These are phyloP conservation scores for Pimpla rufipes DNA, from an alignment of 2,888 invertebrate genomes.

Conservation along the genomic window DNA sequence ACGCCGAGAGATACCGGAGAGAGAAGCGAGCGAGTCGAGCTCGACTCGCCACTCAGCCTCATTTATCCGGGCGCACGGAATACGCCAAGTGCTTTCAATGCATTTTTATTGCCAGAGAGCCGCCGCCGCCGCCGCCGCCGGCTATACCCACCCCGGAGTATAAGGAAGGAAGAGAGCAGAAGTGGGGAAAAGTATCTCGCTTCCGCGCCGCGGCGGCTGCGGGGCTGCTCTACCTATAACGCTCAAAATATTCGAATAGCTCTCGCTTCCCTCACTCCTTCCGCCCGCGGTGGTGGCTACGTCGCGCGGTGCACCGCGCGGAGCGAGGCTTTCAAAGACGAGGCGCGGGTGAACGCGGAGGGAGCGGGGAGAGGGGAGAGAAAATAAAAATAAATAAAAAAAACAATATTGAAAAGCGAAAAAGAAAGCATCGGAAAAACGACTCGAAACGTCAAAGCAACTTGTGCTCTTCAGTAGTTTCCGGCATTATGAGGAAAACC, in stretches of 20 bases:
- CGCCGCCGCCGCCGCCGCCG: constrained; percentile 5
- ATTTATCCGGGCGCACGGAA: constrained; percentile 59
- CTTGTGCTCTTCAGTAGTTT: constrained; percentile 38
- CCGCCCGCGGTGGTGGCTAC: neutral
- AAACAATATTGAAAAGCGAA: too few relatives aligned
- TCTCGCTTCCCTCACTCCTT: constrained; percentile 13
- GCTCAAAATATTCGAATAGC: constrained; percentile 61
- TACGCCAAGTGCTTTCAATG: constrained; percentile 66
- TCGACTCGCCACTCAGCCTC: constrained; percentile 37
- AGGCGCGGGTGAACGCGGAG: neutral
- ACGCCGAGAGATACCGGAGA: constrained; percentile 52
- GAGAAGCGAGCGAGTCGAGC: constrained; percentile 7
- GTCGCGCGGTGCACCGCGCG: constrained; percentile 14
- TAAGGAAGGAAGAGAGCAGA: constrained; percentile 33
- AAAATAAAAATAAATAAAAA: constrained; percentile 25
- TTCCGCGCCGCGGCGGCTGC: constrained; percentile 47
- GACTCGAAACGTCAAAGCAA: constrained; percentile 42
- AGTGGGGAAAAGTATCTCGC: constrained; percentile 51
- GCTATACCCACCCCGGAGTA: constrained; percentile 24
- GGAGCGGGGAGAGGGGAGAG: constrained; percentile 16
- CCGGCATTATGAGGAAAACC: constrained; percentile 21
- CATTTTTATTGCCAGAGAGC: constrained; percentile 62
- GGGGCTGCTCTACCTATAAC: constrained; percentile 38
- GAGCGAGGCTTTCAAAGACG: constrained; percentile 36
- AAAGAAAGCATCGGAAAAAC: neutral